These are phyloP conservation scores for Oscheius sp. DNA, from an alignment of 1,140 invertebrate genomes.

Conservation along the genomic window DNA sequence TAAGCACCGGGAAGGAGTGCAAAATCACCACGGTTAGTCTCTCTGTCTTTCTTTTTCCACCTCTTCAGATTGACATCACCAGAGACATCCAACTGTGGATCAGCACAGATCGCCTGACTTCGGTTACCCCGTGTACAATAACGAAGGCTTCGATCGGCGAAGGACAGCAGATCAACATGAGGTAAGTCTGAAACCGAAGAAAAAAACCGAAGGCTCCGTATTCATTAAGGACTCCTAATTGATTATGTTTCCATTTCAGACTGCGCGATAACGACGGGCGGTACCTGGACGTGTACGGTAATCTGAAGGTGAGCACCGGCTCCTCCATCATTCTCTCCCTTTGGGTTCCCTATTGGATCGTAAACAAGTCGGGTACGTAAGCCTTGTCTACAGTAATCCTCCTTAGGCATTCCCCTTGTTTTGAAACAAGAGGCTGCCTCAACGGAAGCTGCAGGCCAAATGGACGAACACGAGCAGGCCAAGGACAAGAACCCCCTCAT, in stretches of 20 bases:
- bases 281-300: conserved; percentile 73
- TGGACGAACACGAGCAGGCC: conserved; percentile 86
- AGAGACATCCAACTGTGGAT: conserved; percentile 1
- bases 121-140: not conserved
- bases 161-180: conserved; percentile 4
- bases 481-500: conserved; percentile 85
- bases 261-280: conserved; percentile 70
- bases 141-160: conserved; percentile 9
- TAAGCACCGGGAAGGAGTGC: conserved; percentile 68
- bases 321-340: conserved; percentile 73
- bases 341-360: conserved; percentile 85
- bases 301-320: conserved; percentile 65
- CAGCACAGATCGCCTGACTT: conserved; percentile 19
- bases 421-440: conserved; percentile 80
- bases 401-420: conserved; percentile 77
- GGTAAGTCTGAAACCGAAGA: too few species aligned
- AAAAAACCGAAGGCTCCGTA: too few species aligned
- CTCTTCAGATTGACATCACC: conserved; percentile 13
- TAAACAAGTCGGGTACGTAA: conserved; percentile 82
- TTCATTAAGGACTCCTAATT: not conserved
- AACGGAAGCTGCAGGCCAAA: conserved; percentile 82
- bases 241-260: not conserved
- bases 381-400: too few species aligned
- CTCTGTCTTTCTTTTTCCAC: not conserved
- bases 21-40: conserved; percentile 61